Evolutionary conservation across 1,140 invertebrate genomes (phyloP), one percentile per base, ranked within the genome.

Genomic region (Ganaspis sp.): DNA sequence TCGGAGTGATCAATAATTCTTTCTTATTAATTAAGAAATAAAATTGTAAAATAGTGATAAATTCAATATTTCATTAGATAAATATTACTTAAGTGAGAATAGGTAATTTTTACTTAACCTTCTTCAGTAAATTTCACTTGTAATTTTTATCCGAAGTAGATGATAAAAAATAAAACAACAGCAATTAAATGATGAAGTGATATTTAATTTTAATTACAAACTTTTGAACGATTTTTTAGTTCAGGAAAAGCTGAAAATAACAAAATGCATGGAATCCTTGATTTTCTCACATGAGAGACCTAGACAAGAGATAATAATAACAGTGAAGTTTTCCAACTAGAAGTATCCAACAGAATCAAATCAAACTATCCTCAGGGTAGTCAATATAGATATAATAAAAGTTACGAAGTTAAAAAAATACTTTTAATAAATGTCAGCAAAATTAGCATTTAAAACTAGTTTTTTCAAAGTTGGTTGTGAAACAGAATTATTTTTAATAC

Each of bases 241-340:
- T 23, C 21, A 15, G 1, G 54, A 11, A 58, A 19, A 58, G 21
- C 12, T 12, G 23, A 23, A 26, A 26, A 58, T 58, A 58, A 58
- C 54, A 58, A 58, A 58, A 58, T 58, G 54, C 54, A 58, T 58
- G 54, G 54, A 58, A 58, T 58, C 26, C 54, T 58, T 58, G 54
- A 58, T 58, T 26, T 26, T 58, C 21, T 58, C 54, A 23, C 54
- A 58, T 58, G 54, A 58, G 54, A 58, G 19, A 58, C 54, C n/a
- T n/a, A n/a, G 54, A 9, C 21, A 12, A 58, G 54, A 26, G 54
- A 3, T 12, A 23, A 58, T 58, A 58, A 53, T 53, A 53, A 58
- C 26, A 26, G 54, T 58, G 23, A 58, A 58, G 54, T 58, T 58
- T 58, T 58, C 21, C 23, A 58, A 58, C 54, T 58, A 58, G 54